These are phyloP conservation scores for Bostrychus sinensis DNA, from an alignment of 2,113 vertebrate genomes.

Conservation along the genomic window DNA sequence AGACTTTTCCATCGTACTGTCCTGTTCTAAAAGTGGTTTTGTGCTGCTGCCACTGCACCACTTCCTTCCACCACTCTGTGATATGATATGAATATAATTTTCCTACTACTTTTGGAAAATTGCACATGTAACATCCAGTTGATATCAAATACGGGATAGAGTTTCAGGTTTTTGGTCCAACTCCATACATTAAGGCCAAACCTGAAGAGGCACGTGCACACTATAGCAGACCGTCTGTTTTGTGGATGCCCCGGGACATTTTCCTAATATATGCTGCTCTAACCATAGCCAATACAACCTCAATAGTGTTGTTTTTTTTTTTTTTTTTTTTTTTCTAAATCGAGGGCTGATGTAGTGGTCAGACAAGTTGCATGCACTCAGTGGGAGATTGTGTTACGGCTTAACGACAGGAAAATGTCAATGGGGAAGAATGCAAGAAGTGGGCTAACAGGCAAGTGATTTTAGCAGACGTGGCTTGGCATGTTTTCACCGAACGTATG, in stretches of 20 bases:
- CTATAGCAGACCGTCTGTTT: constrained; percentile 34
- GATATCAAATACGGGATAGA: constrained; percentile 11
- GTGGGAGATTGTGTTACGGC: constrained; percentile 77
- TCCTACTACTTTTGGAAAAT: constrained; percentile 5
- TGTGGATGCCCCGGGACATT: constrained; percentile 54
- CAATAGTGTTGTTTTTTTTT: constrained; percentile 18
- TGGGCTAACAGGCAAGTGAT: constrained; percentile 77
- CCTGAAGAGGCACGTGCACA: constrained; percentile 14
- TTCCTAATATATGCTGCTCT: constrained; percentile 63
- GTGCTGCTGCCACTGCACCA: neutral
- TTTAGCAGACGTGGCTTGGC: constrained; percentile 83
- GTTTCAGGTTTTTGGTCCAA: constrained; percentile 11
- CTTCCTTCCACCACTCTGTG: neutral
- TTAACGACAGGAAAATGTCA: constrained; percentile 84
- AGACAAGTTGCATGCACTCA: constrained; percentile 75
- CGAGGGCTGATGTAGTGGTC: constrained; percentile 61
- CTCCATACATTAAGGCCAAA: constrained; percentile 24
- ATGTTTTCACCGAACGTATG: constrained; percentile 71
- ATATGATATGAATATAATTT: neutral
- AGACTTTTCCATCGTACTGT: neutral
- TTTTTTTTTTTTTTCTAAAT: constrained; percentile 38
- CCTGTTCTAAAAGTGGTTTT: neutral
- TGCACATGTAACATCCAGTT: neutral
- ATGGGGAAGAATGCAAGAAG: constrained; percentile 79
- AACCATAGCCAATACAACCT: constrained; percentile 42